A percentile compares a stretch with the other conserved stretches of the same genome.
Evolutionary conservation across 2,888 invertebrate species (phyloP).

Genomic region (Tetragonula carbonaria): DNA sequence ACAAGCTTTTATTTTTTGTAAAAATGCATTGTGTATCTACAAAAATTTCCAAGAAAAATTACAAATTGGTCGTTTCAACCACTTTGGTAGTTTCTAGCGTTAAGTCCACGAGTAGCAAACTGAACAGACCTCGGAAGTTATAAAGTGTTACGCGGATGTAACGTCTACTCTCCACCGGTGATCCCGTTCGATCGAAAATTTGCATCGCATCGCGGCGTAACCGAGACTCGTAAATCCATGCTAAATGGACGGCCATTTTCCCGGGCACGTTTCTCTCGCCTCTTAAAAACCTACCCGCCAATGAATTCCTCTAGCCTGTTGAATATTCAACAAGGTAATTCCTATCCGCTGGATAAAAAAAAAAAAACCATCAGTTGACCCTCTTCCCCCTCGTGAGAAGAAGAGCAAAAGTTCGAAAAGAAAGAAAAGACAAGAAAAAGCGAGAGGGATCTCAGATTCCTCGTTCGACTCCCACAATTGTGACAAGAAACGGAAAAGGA

Average conservation of each 20-base stretch:
- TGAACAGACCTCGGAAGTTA: too few species aligned
- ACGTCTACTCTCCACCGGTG: too few species aligned
- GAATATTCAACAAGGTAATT: constrained; percentile 43
- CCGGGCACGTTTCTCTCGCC: constrained; percentile 4
- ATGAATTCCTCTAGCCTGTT: constrained; percentile 31
- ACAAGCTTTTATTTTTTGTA: too few species aligned
- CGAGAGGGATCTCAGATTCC: not conserved
- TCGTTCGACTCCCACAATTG: not conserved
- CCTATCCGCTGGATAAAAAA: not conserved
- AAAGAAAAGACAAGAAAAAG: too few species aligned
- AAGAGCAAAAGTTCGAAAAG: not conserved
- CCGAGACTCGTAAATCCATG: constrained; percentile 1
- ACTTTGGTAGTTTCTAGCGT: too few species aligned
- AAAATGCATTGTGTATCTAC: too few species aligned
- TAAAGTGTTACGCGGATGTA: too few species aligned
- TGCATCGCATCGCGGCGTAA: not conserved
- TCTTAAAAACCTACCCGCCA: constrained; percentile 27
- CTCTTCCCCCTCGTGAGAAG: not conserved
- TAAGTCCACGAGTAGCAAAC: too few species aligned
- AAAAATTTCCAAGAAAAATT: too few species aligned
- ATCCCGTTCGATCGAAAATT: constrained; percentile 3
- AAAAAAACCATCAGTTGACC: not conserved
- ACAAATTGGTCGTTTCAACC: too few species aligned
- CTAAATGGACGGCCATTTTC: constrained; percentile 18
- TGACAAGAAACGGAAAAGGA: not conserved